These are phyloP conservation scores for Sinocyclocheilus grahami DNA, from an alignment of 2,113 vertebrate genomes.

Conservation along the genomic window DNA sequence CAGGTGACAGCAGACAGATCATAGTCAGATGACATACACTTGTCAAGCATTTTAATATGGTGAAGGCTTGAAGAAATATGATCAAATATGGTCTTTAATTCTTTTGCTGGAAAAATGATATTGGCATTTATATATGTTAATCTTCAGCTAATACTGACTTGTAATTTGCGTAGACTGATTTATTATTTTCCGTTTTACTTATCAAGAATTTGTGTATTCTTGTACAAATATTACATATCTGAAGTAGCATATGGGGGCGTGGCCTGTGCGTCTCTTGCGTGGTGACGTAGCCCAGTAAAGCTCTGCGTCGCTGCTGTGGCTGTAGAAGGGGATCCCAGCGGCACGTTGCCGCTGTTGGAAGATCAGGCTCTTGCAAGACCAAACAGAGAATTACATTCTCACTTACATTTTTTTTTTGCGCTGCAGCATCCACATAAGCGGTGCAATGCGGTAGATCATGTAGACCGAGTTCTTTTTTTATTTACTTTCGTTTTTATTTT, in stretches of 20 bases:
- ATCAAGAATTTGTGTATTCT: no score
- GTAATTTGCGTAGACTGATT: neutral
- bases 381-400: constrained; percentile 32
- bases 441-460: constrained; percentile 64
- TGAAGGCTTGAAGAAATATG: neutral
- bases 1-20: neutral
- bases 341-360: constrained; percentile 64
- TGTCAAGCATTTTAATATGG: neutral
- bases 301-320: constrained; percentile 65
- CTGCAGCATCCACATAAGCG: constrained; percentile 33
- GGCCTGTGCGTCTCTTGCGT: constrained; percentile 63
- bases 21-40: neutral
- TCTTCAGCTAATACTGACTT: neutral
- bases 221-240: neutral
- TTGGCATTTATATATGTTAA: neutral
- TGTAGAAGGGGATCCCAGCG: constrained; percentile 60
- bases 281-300: constrained; percentile 55
- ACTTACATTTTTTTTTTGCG: constrained; percentile 24
- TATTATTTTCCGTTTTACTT: no score
- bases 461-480: constrained; percentile 58
- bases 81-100: neutral
- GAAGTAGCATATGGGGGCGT: constrained; percentile 26
- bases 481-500: constrained; percentile 50
- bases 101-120: neutral
- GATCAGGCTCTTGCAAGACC: constrained; percentile 41